phyloP scores from a whole-genome alignment of 23 tunicate genomes.

The Styela plicata region DNA sequence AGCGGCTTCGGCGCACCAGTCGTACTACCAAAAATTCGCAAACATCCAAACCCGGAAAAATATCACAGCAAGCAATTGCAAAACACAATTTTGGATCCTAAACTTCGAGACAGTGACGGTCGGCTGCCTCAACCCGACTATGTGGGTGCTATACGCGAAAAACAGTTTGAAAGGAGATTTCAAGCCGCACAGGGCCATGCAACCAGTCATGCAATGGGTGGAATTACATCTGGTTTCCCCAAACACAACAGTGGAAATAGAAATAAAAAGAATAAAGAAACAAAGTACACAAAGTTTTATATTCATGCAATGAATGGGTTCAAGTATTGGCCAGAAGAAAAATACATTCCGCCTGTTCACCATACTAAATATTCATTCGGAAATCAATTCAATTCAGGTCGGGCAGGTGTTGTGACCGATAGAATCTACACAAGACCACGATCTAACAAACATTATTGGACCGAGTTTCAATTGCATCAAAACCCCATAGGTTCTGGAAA shows the following conservation, averaged over 20 bases:
- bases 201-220: not conserved
- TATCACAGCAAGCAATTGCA: slow-evolving; percentile 59
- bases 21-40: slow-evolving; percentile 76
- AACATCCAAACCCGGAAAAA: slow-evolving; percentile 79
- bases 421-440: slow-evolving; percentile 77
- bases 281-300: slow-evolving; percentile 73
- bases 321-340: slow-evolving; percentile 77
- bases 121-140: not conserved
- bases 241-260: not conserved
- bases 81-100: slow-evolving; percentile 1
- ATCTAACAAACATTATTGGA: slow-evolving; percentile 82
- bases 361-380: slow-evolving; percentile 81
- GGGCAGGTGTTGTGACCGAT: slow-evolving; percentile 78
- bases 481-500: slow-evolving; percentile 91
- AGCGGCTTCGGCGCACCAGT: slow-evolving; percentile 67
- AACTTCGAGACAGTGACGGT: not conserved
- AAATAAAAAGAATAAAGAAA: not conserved
- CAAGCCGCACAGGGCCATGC: not conserved
- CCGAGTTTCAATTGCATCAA: slow-evolving; percentile 72
- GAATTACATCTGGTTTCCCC: not conserved
- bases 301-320: slow-evolving; percentile 85
- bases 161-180: slow-evolving; percentile 1
- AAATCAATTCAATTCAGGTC: slow-evolving; percentile 64
- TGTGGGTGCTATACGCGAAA: not conserved
- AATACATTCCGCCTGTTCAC: slow-evolving; percentile 52